Evolutionary conservation across 2,888 invertebrate genomes (phyloP), one percentile per base, ranked within the genome.

Genomic region (Drosophila kambysellisi): DNA sequence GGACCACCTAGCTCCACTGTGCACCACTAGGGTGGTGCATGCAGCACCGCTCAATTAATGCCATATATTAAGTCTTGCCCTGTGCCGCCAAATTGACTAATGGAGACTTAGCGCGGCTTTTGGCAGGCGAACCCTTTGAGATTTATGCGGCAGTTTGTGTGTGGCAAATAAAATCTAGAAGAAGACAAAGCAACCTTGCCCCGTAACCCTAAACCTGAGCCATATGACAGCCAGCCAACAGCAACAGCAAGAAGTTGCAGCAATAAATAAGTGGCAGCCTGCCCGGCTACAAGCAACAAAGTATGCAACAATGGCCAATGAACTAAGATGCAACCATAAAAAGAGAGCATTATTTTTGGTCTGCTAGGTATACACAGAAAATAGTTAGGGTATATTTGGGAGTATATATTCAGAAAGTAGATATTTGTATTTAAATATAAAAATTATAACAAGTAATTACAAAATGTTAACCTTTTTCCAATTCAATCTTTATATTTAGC

Each of bases 71-170:
- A 75, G 75, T 85, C 82, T 51, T 63, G 65, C 58, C 46, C 58
- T 73, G 70, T 53, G 70, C 54, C 68, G 46, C 70, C 77, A 77
- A 88, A 85, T 84, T 84, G 88, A 88, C 78, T 85, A 85, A 85
- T 85, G 78, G 81, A 51, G 72, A 77, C 74, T 87, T 83, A 81
- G 66, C 41, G 76, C 71, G 62, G 46, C 74, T 82, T 79, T 79
- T 74, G 76, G 71, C 73, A 74, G 52, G 39, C 54, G 43, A 66
- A 37, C 41, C 57, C 54, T 46, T 48, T 62, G 53, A 64, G 73
- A 82, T 82, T 76, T 74, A 74, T 72, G 68, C 50, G 51, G 20
- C 25, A 37, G 58, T 39, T 56, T 56, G 20, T 35, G 61, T 48
- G 41, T 46, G 48, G 5, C 20, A 33, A 33, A 58, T 48, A 52